These are phyloP conservation scores for Hemicordylus capensis DNA, from an alignment of 2,113 vertebrate genomes.

Conservation along the genomic window DNA sequence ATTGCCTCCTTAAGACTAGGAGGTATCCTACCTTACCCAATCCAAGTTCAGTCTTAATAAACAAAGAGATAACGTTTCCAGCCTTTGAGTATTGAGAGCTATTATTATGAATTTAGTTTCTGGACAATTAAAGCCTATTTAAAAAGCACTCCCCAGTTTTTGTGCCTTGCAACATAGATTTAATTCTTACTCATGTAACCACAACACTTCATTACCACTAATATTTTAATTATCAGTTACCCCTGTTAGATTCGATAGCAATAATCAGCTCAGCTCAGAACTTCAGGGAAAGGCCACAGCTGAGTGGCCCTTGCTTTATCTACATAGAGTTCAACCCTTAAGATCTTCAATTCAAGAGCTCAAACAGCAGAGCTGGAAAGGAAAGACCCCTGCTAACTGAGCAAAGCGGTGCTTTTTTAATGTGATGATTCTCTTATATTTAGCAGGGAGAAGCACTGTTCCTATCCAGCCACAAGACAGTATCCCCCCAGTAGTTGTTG, in stretches of 20 bases:
- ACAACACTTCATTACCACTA: not conserved
- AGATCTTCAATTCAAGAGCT: not conserved
- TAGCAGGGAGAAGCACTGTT: too few species aligned
- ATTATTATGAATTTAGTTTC: not conserved
- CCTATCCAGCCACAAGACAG: too few species aligned
- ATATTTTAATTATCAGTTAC: conserved; percentile 2
- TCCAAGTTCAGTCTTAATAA: not conserved
- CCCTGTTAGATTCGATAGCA: not conserved
- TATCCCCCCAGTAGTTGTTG: too few species aligned
- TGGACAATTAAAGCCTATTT: not conserved
- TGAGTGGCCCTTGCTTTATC: not conserved
- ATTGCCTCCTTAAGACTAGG: too few species aligned
- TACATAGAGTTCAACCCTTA: not conserved
- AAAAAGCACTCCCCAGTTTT: not conserved
- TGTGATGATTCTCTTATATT: too few species aligned
- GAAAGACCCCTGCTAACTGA: too few species aligned
- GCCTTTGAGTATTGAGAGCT: not conserved
- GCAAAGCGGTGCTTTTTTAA: too few species aligned
- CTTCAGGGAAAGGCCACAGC: not conserved
- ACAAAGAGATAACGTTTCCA: not conserved
- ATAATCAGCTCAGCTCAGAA: not conserved
- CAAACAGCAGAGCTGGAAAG: not conserved
- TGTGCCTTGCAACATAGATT: not conserved
- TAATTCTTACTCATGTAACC: not conserved
- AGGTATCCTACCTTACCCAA: too few species aligned